Conservation (phyloP, 1,140 invertebrate genomes). For the Tyrophagus putrescentiae region DNA sequence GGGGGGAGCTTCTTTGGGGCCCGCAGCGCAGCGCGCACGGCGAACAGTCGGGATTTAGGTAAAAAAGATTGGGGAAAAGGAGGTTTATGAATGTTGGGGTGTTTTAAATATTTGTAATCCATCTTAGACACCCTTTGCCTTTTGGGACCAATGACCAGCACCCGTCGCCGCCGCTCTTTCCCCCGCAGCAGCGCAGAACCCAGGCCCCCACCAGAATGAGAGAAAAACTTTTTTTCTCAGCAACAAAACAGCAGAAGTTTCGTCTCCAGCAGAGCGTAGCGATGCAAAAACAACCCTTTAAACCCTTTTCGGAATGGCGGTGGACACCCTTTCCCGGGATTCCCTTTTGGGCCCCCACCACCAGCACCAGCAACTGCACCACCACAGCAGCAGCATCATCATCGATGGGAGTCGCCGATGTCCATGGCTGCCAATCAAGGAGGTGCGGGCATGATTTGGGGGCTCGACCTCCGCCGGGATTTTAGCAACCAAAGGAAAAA, state of each 20-base stretch:
- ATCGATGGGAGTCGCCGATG: not conserved
- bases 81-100: no score
- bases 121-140: not conserved
- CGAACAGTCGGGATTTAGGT: not conserved
- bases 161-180: not conserved
- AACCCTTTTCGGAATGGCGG: not conserved
- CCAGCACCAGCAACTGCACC: not conserved
- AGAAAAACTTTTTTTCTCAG: no score
- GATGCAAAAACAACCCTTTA: not conserved
- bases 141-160: slow-evolving; percentile 10
- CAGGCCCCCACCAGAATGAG: no score
- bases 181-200: slow-evolving; percentile 6
- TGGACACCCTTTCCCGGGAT: not conserved
- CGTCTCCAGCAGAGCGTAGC: not conserved
- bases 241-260: slow-evolving; percentile 14
- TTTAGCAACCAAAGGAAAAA: no score
- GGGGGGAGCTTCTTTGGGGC: not conserved
- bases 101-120: not conserved
- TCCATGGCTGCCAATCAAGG: not conserved
- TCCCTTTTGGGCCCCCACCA: not conserved
- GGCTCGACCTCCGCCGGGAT: not conserved
- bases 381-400: not conserved
- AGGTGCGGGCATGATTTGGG: not conserved
- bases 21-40: not conserved
- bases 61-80: no score